Percentiles rank a stretch among this genome's conserved stretches.
phyloP scores from a whole-genome alignment of 2,888 invertebrate genomes.

The Drosophila setosimentum region DNA sequence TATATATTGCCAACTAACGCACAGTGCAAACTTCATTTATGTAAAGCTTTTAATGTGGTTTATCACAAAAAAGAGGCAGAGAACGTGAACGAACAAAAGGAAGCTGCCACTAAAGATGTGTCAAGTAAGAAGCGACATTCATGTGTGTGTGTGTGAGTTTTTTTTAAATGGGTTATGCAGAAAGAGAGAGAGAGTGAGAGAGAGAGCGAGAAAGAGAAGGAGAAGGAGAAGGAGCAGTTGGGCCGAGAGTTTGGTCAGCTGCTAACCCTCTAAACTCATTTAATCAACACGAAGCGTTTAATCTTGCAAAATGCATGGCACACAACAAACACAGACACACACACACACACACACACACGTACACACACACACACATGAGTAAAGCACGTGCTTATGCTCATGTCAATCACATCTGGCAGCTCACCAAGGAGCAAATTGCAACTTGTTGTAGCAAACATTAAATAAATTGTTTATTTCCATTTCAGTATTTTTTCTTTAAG shows the following conservation, averaged over 20 bases:
- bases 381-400: conserved; percentile 29
- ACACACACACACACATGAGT: not conserved
- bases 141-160: not conserved
- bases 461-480: not conserved
- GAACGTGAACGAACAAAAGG: not conserved
- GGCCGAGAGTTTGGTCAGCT: conserved; percentile 40
- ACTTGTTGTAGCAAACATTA: not conserved
- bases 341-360: conserved; percentile 4
- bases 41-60: conserved; percentile 63
- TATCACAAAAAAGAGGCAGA: not conserved
- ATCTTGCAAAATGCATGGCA: conserved; percentile 61
- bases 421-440: conserved; percentile 6
- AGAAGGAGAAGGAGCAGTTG: conserved; percentile 11
- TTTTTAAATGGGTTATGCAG: not conserved
- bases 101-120: conserved; percentile 47
- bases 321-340: conserved; percentile 18
- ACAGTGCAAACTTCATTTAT: conserved; percentile 55
- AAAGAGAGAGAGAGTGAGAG: conserved; percentile 2
- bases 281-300: conserved; percentile 76
- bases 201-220: conserved; percentile 8
- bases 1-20: conserved; percentile 11
- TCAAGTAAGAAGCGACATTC: conserved; percentile 37
- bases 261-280: conserved; percentile 68
- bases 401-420: conserved; percentile 54
- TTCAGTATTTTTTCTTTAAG: not conserved